Base-by-base conservation (phyloP, 2,888 invertebrate species). In the Meteorus cinctellus region DNA sequence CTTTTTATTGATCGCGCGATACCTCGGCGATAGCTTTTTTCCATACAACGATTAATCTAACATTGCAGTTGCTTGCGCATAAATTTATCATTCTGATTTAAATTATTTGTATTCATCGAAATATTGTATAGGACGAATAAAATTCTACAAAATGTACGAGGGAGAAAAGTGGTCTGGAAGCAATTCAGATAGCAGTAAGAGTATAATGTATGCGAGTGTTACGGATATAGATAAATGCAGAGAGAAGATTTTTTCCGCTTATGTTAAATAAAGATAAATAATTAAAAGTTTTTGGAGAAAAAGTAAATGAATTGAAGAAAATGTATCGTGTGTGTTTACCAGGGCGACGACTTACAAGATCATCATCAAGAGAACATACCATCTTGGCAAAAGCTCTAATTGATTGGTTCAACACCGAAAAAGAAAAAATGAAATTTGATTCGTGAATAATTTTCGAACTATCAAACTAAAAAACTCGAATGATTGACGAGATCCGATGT, bases 271-370 rank as follows among this genome's bases (percentile, higher is more conserved):
- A 48, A 48, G 48, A 48, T n/a, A 14, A 48, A 48, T 48, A n/a
- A 16, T 55, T 55, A n/a, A 5, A n/a, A n/a, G 55, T 45, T 65
- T 70, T 71, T 12, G 16, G 24, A 74, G 60, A 29, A 74, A 36
- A 75, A 36, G 69, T 74, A 29, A 48, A 66, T 29, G 62, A 62
- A 19, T 65, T 27, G 31, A 45, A 70, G 4, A 60, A n/a, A 60
- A 34, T 27, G 48, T 60, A 80, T 82, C 82, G 84, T 86, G 86
- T 84, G 83, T 81, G 85, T 88, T 89, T 89, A 89, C 89, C 89
- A 88, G 87, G 86, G 84, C 86, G 87, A 84, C 88, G 88, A 89
- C 89, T 89, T 89, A 89, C 89, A 84, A 89, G 87, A 89, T 89
- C 88, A 89, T 89, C 88, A 78, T 82, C 81, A 86, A 89, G 88